Evolutionary conservation across 2,113 vertebrate genomes (phyloP).

Genomic region (Nyctibius bracteatus): DNA sequence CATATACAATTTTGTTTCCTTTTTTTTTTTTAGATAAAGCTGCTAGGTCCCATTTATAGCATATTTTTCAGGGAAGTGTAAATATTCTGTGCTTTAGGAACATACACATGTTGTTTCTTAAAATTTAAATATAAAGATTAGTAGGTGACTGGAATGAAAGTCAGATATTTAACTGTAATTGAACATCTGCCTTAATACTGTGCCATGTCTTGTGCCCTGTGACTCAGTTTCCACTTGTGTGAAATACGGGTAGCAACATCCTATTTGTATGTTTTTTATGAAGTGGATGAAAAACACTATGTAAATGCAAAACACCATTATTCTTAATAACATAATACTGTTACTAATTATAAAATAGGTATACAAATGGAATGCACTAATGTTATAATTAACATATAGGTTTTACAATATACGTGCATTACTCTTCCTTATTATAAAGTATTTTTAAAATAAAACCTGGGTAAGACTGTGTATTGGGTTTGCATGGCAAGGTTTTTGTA

Average conservation of each 20-base stretch:
- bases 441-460: background rate
- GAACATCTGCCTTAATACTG: background rate
- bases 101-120: background rate
- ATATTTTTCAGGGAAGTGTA: background rate
- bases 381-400: background rate
- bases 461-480: background rate
- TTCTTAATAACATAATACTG: background rate
- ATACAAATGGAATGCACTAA: background rate
- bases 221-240: background rate
- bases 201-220: background rate
- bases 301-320: background rate
- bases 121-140: background rate
- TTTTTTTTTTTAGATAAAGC: background rate
- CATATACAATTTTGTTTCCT: too few species aligned
- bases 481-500: background rate
- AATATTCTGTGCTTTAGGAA: background rate
- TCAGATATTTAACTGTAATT: background rate
- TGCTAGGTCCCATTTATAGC: background rate
- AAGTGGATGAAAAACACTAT: background rate
- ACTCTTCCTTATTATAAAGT: background rate
- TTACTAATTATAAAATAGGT: background rate
- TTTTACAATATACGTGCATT: background rate
- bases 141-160: background rate
- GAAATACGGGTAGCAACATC: background rate
- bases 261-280: background rate